Percentiles rank a stretch among this genome's conserved stretches.
These are phyloP conservation scores for Exephanes ischioxanthus DNA, from an alignment of 2,888 invertebrate genomes.

Conservation along the genomic window DNA sequence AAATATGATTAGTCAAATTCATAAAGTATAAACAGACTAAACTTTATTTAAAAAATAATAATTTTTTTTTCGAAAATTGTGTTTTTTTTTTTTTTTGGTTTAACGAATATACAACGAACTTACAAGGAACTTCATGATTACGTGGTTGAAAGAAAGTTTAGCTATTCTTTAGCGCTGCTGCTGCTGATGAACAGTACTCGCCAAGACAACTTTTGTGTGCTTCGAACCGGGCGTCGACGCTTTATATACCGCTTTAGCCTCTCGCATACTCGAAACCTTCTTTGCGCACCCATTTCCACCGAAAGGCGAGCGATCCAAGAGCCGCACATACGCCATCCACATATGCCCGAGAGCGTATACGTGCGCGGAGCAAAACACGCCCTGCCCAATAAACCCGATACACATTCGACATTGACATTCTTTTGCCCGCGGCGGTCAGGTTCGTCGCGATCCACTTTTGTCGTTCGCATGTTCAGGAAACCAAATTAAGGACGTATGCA, in stretches of 20 bases:
- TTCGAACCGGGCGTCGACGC: conserved; percentile 62
- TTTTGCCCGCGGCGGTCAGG: conserved; percentile 63
- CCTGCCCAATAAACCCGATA: conserved; percentile 75
- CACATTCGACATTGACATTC: conserved; percentile 77
- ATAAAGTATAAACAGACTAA: too few relatives aligned
- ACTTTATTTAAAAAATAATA: neutral
- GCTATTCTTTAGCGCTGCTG: conserved; percentile 77
- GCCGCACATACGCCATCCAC: conserved; percentile 27
- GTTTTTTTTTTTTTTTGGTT: neutral
- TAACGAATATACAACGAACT: conserved; percentile 64
- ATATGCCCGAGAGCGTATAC: conserved; percentile 48
- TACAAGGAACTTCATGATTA: conserved; percentile 77
- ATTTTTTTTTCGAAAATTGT: neutral
- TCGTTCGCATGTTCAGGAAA: conserved; percentile 21
- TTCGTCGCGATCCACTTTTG: conserved; percentile 51
- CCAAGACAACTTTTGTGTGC: conserved; percentile 75
- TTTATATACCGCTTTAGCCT: conserved; percentile 75
- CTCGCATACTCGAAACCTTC: conserved; percentile 43
- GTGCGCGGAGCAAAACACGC: conserved; percentile 70
- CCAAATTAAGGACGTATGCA: neutral
- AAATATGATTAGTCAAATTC: too few relatives aligned
- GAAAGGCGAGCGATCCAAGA: conserved; percentile 53
- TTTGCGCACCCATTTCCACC: conserved; percentile 34
- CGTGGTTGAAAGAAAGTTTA: conserved; percentile 45
- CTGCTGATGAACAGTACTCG: conserved; percentile 78